Percentiles rank a stretch among this genome's conserved stretches.
Evolutionary conservation across 2,888 invertebrate genomes (phyloP).

Genomic region (Cenopis cana): DNA sequence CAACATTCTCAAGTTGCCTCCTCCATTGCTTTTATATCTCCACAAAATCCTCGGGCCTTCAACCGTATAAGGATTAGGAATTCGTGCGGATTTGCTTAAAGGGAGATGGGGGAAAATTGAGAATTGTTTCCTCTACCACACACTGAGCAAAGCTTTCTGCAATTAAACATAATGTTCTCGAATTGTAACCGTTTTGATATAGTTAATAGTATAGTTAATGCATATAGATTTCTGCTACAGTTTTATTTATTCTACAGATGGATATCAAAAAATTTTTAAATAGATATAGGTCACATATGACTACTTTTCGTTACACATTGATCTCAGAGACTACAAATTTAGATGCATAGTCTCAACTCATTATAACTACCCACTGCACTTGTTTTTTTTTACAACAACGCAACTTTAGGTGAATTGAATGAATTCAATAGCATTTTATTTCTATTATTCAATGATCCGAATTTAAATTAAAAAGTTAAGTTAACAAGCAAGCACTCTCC

Average conservation of each 20-base stretch:
- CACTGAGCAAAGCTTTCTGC: constrained; percentile 64
- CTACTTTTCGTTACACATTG: too few relatives aligned
- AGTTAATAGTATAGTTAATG: background rate
- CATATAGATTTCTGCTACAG: too few relatives aligned
- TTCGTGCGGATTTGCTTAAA: constrained; percentile 78
- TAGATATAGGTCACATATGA: too few relatives aligned
- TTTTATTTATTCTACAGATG: background rate
- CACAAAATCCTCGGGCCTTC: constrained; percentile 66
- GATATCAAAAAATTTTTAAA: background rate
- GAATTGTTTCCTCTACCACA: constrained; percentile 76
- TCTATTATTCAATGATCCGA: too few relatives aligned
- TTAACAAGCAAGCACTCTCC: too few relatives aligned
- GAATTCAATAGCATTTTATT: too few relatives aligned
- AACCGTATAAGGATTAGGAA: constrained; percentile 77
- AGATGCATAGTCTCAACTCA: too few relatives aligned
- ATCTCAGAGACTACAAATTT: too few relatives aligned
- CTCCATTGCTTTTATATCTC: constrained; percentile 57
- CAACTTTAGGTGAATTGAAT: too few relatives aligned
- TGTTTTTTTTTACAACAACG: too few relatives aligned
- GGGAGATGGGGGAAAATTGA: constrained; percentile 72
- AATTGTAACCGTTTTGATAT: constrained; percentile 21
- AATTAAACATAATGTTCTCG: constrained; percentile 64
- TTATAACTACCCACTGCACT: too few relatives aligned
- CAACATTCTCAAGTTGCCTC: constrained; percentile 26
- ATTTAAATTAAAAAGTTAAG: too few relatives aligned